Base-by-base conservation (phyloP, 2,888 invertebrate species). In the Lasioglossum villosulum region DNA sequence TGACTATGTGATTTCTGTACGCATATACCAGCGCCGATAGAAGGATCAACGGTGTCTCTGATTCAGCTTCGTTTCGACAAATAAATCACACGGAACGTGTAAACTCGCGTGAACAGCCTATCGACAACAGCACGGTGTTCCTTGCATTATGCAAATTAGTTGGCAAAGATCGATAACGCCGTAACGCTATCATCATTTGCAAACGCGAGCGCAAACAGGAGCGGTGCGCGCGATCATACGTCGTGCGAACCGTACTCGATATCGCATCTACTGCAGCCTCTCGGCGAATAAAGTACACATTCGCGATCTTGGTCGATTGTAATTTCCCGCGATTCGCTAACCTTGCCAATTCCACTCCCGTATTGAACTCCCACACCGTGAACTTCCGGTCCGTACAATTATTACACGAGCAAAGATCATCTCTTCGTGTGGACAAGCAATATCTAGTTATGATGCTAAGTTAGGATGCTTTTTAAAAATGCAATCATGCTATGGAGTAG, bases 121-220 rank as follows among this genome's bases (percentile, higher is more conserved):
- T 34, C 34, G 66, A 34, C 34, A 66, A 66, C 66, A 8, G 66
- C 16, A 66, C 66, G 34, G 66, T 66, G 66, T 34, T 66, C 66
- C 34, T 66, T 34, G 66, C 66, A 66, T 66, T 66, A 66, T 66
- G 66, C 19, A 66, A 66, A 66, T 66, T 66, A 66, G 66, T 66
- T 52, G 66, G 30, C 37, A 14, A 63, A 66, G 56, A 59, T 45
- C 30, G 37, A 45, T 27, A 30, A 30, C 37, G 27, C 14, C 74
- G 74, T 56, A 52, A 74, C 74, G 30, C 30, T 56, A 34, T 48
- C 74, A 56, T 48, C 30, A 27, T 52, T 66, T 66, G 34, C 19
- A 34, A 30, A 30, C 30, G 19, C 34, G 30, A 34, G 30, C 66
- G 34, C 66, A 66, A 66, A 66, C 66, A 66, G 66, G 19, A 34